Evolutionary conservation across 1,140 invertebrate genomes (phyloP), one percentile per base, ranked within the genome.

Genomic region (Melipona quadrifasciata): DNA sequence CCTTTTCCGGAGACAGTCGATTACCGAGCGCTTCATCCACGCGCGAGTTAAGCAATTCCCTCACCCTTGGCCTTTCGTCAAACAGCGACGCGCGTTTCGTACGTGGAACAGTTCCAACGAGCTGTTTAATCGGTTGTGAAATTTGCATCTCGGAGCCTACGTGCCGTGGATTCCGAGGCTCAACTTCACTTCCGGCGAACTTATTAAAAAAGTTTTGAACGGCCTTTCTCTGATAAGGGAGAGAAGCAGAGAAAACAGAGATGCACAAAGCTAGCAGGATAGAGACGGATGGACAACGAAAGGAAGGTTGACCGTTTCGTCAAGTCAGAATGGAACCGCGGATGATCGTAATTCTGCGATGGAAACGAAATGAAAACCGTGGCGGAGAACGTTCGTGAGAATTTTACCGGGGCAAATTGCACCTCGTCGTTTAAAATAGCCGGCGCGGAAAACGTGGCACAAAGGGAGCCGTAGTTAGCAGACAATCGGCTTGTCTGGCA

Each of bases 51-150:
- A 47, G 39, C 39, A 31, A 55, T 19, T 67, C 67, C 10, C 55
- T 55, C 31, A 19, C 16, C 61, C 31, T 55, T 12, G 47, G n/a
- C 17, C 14, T 27, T 67, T 67, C 65, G 17, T 67, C 65, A 34
- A 67, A 75, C 58, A 65, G 34, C 74, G 16, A 31, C n/a, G 21
- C 53, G 16, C 39, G 12, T 79, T 58, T 27, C 24, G 39, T 27
- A 27, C 47, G 53, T 71, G 78, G 27, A 70, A 74, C 47, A 58
- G 17, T 64, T 61, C 39, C 67, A n/a, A 65, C 27, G 11, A 55
- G 58, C n/a, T 39, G 84, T 86, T 86, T 80, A 88, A 88, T 86
- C 71, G 75, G 17, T 82, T 84, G 76, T 88, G 80, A 82, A 88
- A 86, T 88, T 19, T 73, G 64, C 71, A 34, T 19, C 71, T 39